Conservation (phyloP, 2,797 vertebrate genomes). For the Poeciliopsis infans region DNA sequence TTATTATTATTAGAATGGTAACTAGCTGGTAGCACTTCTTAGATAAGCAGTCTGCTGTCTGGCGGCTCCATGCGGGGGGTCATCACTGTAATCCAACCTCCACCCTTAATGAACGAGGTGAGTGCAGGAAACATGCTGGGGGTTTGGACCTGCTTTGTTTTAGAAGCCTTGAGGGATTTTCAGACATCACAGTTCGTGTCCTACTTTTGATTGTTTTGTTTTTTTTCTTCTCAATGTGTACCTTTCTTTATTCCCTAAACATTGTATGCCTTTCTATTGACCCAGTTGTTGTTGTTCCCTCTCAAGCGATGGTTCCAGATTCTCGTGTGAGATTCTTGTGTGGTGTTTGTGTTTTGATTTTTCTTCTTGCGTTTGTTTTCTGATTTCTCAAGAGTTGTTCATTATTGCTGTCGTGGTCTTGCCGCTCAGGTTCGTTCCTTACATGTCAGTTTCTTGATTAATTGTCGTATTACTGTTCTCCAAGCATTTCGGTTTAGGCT, state of each 20-base stretch:
- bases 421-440: not conserved
- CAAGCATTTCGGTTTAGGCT: not conserved
- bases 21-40: not conserved
- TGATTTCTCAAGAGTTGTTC: not conserved
- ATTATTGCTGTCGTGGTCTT: not conserved
- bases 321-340: not conserved
- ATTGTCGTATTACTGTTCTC: not conserved
- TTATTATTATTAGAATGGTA: not conserved
- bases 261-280: not conserved
- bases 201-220: not conserved
- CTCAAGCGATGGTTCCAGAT: not conserved
- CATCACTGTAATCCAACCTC: slow-evolving; percentile 50
- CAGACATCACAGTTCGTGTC: not conserved
- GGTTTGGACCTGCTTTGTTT: slow-evolving; percentile 55
- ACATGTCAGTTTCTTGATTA: not conserved
- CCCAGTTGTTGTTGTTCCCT: not conserved
- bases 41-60: not conserved
- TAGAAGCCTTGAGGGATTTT: slow-evolving; percentile 31
- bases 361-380: not conserved
- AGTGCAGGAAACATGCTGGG: slow-evolving; percentile 55
- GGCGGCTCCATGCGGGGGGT: slow-evolving; percentile 49
- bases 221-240: not conserved
- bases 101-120: slow-evolving; percentile 36
- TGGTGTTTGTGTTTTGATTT: not conserved
- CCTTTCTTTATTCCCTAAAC: not conserved